Conservation (phyloP, 2,113 vertebrate genomes). For the Dinomys branickii region DNA sequence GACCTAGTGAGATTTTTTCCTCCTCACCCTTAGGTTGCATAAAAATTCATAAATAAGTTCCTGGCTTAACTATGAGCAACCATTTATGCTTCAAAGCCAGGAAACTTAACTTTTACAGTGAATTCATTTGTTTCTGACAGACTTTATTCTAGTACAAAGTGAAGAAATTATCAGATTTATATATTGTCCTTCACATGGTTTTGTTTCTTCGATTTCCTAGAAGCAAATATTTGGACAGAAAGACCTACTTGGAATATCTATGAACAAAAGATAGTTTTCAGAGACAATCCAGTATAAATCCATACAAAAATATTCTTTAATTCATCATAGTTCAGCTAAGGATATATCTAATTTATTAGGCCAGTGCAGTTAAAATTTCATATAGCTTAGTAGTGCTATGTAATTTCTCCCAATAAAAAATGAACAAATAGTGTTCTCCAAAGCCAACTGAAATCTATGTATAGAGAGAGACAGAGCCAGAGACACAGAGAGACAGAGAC, state of each 20-base stretch:
- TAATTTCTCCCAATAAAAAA: neutral
- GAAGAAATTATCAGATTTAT: conserved; percentile 17
- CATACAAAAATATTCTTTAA: conserved; percentile 34
- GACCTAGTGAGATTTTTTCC: conserved; percentile 26
- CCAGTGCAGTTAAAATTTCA: conserved; percentile 3
- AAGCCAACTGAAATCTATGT: neutral
- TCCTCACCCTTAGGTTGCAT: neutral
- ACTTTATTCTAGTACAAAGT: neutral
- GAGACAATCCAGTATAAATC: conserved; percentile 35
- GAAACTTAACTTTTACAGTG: neutral
- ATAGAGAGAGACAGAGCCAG: neutral
- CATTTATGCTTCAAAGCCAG: neutral
- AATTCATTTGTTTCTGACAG: conserved; percentile 40
- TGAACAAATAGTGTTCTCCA: neutral
- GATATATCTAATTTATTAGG: conserved; percentile 28
- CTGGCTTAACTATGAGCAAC: neutral
- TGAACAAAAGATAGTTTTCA: conserved; percentile 56
- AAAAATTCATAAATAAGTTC: conserved; percentile 25
- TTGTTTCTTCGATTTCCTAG: conserved; percentile 18
- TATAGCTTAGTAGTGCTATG: neutral
- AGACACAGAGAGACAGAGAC: neutral
- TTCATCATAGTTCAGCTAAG: neutral
- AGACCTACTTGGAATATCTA: conserved; percentile 9
- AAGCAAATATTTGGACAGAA: conserved; percentile 59
- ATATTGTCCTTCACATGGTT: conserved; percentile 17